Percentiles rank a stretch among this genome's conserved stretches.
phyloP scores from a whole-genome alignment of 2,888 invertebrate species.

The Linnaemya tessellans region DNA sequence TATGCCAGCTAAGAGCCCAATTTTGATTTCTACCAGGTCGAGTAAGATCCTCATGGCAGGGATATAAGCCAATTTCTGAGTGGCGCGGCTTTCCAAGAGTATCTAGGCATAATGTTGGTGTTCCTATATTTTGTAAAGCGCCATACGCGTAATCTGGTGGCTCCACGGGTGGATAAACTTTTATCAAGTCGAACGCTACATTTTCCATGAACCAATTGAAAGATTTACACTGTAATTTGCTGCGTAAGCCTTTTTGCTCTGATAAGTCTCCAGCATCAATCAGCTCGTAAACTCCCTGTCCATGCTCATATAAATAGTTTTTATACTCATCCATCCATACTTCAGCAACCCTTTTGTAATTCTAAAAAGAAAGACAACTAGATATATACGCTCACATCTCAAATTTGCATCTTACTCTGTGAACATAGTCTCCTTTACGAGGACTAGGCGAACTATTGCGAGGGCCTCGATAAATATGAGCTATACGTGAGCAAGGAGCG shows the following conservation, averaged over 20 bases:
- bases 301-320: constrained; percentile 91
- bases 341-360: constrained; percentile 96
- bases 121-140: constrained; percentile 87
- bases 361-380: constrained; percentile 84
- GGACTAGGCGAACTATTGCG: constrained; percentile 95
- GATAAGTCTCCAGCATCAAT: constrained; percentile 93
- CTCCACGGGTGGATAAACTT: constrained; percentile 95
- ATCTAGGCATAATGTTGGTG: constrained; percentile 89
- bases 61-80: constrained; percentile 80
- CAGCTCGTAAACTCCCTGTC: constrained; percentile 88
- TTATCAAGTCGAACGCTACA: constrained; percentile 94
- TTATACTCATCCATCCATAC: constrained; percentile 99
- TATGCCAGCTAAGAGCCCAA: constrained; percentile 82
- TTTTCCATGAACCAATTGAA: constrained; percentile 98
- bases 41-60: constrained; percentile 78
- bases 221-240: constrained; percentile 92
- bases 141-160: constrained; percentile 93
- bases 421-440: constrained; percentile 94
- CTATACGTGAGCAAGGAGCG: constrained; percentile 96
- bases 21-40: constrained; percentile 80
- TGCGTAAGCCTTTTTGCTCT: constrained; percentile 89
- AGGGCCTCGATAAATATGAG: constrained; percentile 92
- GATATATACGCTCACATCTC: neutral
- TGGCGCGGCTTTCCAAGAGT: constrained; percentile 84
- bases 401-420: constrained; percentile 74